Evolutionary conservation across 2,113 vertebrate species (phyloP).

Genomic region (Gyps fulvus): DNA sequence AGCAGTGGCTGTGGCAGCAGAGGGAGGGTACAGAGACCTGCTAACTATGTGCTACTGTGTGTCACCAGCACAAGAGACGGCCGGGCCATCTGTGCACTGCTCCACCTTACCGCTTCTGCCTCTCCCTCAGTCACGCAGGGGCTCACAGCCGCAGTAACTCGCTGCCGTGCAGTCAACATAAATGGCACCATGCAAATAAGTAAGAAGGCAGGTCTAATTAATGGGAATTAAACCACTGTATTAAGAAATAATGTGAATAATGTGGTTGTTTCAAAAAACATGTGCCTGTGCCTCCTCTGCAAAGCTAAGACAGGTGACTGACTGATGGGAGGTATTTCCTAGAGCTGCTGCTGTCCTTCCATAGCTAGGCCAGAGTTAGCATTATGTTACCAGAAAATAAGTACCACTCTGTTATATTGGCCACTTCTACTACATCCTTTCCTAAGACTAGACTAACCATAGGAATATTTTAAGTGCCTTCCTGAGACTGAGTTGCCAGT

Average conservation of each 20-base stretch:
- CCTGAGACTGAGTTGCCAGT: background rate
- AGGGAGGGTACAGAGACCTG: rapidly evolving
- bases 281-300: background rate
- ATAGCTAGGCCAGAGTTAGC: background rate
- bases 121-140: background rate
- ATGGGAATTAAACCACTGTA: background rate
- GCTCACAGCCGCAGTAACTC: rapidly evolving
- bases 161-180: rapidly evolving
- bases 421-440: background rate
- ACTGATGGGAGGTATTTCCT: background rate
- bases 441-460: background rate
- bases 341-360: background rate
- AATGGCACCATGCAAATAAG: background rate
- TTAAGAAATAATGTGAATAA: background rate
- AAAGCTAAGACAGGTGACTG: background rate
- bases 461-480: constrained; percentile 40
- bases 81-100: rapidly evolving
- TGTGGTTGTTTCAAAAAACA: background rate
- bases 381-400: rapidly evolving
- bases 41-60: background rate
- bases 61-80: background rate
- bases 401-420: rapidly evolving
- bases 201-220: background rate
- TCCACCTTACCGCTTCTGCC: rapidly evolving
- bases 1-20: background rate